Base-by-base conservation (phyloP, 2,888 invertebrate genomes). In the Adelphocoris suturalis region DNA sequence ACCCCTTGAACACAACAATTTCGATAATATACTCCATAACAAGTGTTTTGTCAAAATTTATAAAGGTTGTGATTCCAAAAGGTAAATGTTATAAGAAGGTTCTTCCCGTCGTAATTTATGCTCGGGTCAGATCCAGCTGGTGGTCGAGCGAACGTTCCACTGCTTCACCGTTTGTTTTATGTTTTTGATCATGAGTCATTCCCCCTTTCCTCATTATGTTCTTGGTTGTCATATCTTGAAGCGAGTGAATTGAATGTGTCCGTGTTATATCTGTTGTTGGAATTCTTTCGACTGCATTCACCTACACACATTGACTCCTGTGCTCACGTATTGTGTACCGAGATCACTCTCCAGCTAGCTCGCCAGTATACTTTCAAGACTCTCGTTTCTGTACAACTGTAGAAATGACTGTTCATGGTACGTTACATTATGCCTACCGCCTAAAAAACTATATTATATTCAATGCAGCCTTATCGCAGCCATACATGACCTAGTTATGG, bases 131-230 rank as follows among this genome's bases (percentile, higher is more conserved):
- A 37, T 27, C 57, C 57, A 61, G 37, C 57, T 57, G 19, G 16
- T 52, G 57, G 4, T 5, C 16, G 23, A 16, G 37, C 46, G 13
- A n/a, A 2, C 23, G 7, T 16, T 81, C 12, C 9, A 47, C 37
- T 47, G 19, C 48, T 28, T 46, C 13, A 19, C 19, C 11, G 19
- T n/a, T n/a, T n/a, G n/a, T 81, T 46, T 47, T 12, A 81, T 12
- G 47, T 47, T 47, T 48, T 81, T 27, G n/a, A 13, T 23, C 48
- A 13, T 82, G 52, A 80, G n/a, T 48, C 80, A 80, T n/a, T 80
- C 80, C n/a, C 16, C 7, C 13, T 4, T 75, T 80, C 7, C 46
- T 80, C 48, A 23, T 23, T 68, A 23, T 68, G n/a, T 68, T 68
- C 68, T 7, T 68, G 11, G 9, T 19, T 68, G 23, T 68, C 9